phyloP scores from a whole-genome alignment of 1,140 invertebrate genomes.

The Bombyx mori region ASM3026992v2 NC_085119.1:4302501-4303000 shows the following conservation, averaged over 20 bases:
- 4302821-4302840: neutral
- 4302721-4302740: conserved; percentile 6
- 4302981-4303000: no score
- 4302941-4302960: conserved; percentile 14
- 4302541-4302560: no score
- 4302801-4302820: conserved; percentile 16
- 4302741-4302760: conserved; percentile 4
- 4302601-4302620: no score
- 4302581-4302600: no score
- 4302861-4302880: conserved; percentile 22
- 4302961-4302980: no score
- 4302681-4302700: conserved; percentile 7
- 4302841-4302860: conserved; percentile 22
- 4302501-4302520: no score
- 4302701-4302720: conserved; percentile 1
- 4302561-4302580: no score
- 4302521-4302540: no score
- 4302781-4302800: conserved; percentile 12
- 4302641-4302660: neutral
- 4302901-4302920: conserved; percentile 24
- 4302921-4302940: conserved; percentile 18
- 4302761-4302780: neutral
- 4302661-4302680: conserved; percentile 3
- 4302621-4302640: no score
- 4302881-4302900: conserved; percentile 17